Evolutionary conservation across 2,113 vertebrate genomes (phyloP).

Genomic region (Elanus axillaris): DNA sequence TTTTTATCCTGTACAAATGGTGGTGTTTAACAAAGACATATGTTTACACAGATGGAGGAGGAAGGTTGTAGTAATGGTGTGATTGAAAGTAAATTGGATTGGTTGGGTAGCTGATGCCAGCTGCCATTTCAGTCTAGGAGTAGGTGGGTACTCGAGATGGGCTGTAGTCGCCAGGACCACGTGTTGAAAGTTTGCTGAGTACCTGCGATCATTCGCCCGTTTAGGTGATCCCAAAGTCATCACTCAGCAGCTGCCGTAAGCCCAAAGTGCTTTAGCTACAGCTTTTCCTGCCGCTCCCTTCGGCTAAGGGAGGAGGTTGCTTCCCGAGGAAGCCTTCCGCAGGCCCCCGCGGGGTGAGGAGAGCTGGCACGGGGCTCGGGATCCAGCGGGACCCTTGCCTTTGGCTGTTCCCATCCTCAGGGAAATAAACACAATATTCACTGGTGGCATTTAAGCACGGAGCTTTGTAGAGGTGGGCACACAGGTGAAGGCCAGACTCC

Average conservation of each 20-base stretch:
- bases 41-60: conserved; percentile 64
- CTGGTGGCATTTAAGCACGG: not conserved
- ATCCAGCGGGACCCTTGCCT: not conserved
- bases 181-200: not conserved
- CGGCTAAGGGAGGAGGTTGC: not conserved
- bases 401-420: not conserved
- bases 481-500: not conserved
- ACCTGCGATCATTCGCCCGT: not conserved
- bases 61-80: conserved; percentile 66
- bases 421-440: not conserved
- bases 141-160: conserved; percentile 38
- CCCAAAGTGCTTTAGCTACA: not conserved
- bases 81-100: conserved; percentile 64
- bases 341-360: fast-evolving
- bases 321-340: not conserved
- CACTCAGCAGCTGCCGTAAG: not conserved
- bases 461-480: not conserved
- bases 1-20: conserved; percentile 64
- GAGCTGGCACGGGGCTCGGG: not conserved
- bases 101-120: conserved; percentile 57
- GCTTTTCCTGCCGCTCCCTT: not conserved
- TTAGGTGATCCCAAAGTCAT: not conserved
- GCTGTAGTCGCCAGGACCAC: not conserved
- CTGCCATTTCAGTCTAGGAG: conserved; percentile 43
- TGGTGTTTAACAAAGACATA: conserved; percentile 68